Conservation (phyloP, 2,113 vertebrate genomes). For the Clarias gariepinus region DNA sequence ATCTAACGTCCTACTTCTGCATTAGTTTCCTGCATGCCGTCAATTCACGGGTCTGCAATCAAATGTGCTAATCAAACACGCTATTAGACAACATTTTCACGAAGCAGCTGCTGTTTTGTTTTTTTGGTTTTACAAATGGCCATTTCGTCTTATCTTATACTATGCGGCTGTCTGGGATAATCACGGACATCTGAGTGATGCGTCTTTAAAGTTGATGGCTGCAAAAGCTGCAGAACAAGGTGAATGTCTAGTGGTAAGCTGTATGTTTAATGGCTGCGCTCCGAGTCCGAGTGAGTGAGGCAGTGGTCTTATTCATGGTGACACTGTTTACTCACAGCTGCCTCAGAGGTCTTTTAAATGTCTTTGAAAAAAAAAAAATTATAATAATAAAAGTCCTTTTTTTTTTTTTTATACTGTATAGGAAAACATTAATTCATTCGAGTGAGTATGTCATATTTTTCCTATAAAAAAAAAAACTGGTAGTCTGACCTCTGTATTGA, state of each 20-base stretch:
- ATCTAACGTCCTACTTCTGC: conserved; percentile 26
- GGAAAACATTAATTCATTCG: not conserved
- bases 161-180: not conserved
- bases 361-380: too few species aligned
- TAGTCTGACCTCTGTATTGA: not conserved
- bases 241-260: conserved; percentile 19
- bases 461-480: not conserved
- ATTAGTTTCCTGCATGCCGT: conserved; percentile 9
- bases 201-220: not conserved
- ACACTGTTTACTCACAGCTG: not conserved
- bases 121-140: not conserved
- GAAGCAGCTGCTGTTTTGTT: not conserved
- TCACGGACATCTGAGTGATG: not conserved
- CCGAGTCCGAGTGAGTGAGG: conserved; percentile 41
- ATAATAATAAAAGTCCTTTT: not conserved
- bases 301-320: not conserved
- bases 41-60: not conserved
- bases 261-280: conserved; percentile 43
- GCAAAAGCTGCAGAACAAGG: not conserved
- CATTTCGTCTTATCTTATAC: not conserved
- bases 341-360: not conserved
- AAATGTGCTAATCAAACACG: conserved; percentile 8
- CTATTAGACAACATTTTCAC: not conserved
- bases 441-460: too few species aligned
- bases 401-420: not conserved